These are phyloP conservation scores for Mesocricetus auratus DNA, from an alignment of 2,113 vertebrate genomes.

Conservation along the genomic window DNA sequence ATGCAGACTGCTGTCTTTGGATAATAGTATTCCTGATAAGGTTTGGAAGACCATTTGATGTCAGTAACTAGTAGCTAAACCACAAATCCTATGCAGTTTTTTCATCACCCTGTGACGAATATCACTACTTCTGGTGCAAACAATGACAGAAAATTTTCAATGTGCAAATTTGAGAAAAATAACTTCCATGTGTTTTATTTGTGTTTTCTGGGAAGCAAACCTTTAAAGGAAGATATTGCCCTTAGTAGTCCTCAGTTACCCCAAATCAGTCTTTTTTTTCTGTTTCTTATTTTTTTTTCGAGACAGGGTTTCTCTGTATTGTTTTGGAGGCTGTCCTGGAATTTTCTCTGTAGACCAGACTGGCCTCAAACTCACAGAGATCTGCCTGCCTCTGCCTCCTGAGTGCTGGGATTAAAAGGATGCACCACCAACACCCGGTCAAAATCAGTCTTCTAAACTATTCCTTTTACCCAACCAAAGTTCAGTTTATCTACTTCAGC, in stretches of 20 bases:
- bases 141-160: not conserved
- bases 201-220: not conserved
- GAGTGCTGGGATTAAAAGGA: no score
- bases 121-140: not conserved
- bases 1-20: not conserved
- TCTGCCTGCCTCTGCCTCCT: no score
- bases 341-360: no score
- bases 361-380: no score
- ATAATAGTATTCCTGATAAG: not conserved
- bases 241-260: not conserved
- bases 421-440: no score
- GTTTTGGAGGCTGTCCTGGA: no score
- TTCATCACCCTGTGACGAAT: not conserved
- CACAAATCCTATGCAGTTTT: not conserved
- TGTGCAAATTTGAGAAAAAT: not conserved
- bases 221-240: not conserved
- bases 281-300: no score
- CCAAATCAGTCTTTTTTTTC: not conserved
- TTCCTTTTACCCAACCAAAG: rapidly evolving
- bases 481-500: not conserved
- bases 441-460: not conserved
- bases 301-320: no score
- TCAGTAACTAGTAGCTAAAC: not conserved
- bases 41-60: not conserved
- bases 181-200: not conserved